phyloP scores from a whole-genome alignment of 2,113 vertebrate species.

The Hippocampus zosterae region DNA sequence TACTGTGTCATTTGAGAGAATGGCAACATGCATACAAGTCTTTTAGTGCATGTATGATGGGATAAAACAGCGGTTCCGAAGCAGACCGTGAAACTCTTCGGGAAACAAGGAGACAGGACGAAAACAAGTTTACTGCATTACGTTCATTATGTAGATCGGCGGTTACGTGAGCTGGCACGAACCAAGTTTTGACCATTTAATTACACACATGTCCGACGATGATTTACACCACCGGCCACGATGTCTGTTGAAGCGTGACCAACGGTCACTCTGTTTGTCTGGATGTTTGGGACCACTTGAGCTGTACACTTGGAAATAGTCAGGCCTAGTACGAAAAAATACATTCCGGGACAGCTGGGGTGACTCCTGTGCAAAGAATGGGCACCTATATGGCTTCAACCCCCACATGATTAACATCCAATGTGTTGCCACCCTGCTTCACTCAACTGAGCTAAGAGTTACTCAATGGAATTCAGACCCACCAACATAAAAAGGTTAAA shows the following conservation, averaged over 20 bases:
- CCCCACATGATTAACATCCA: background rate
- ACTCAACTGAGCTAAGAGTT: constrained; percentile 18
- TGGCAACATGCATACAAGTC: background rate
- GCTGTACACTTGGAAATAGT: background rate
- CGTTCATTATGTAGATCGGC: background rate
- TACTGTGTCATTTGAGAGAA: constrained; percentile 15
- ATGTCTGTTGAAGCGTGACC: background rate
- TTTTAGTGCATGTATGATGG: constrained; percentile 5
- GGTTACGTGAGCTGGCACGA: background rate
- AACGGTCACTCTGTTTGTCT: background rate
- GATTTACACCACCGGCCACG: background rate
- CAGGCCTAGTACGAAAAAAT: background rate
- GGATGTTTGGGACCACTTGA: background rate
- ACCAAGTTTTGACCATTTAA: background rate
- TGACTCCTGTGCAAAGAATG: background rate
- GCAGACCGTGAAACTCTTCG: background rate
- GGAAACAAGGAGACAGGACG: background rate
- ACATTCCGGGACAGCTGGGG: background rate
- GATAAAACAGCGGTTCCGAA: background rate
- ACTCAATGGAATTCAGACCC: constrained; percentile 28
- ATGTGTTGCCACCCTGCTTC: background rate
- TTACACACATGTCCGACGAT: background rate
- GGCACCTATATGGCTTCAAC: background rate
- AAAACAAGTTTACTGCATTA: background rate
- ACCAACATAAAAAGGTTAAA: constrained; percentile 61